Conservation (phyloP, 2,797 vertebrate species). For the Argya squamiceps region DNA sequence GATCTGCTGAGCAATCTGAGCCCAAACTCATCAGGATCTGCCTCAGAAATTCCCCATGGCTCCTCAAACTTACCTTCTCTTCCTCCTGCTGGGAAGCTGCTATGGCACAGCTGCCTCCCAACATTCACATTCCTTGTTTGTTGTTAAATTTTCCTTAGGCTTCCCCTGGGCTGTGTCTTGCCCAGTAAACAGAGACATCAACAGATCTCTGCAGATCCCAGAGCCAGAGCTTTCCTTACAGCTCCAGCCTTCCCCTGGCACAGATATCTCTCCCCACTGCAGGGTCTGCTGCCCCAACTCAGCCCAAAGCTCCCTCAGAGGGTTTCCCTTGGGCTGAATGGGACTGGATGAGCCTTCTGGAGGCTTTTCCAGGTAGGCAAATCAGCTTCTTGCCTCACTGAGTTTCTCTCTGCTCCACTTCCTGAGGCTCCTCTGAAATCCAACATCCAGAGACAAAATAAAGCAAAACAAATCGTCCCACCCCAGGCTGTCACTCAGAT, state of each 20-base stretch:
- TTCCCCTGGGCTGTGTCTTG: neutral
- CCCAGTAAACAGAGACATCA: neutral
- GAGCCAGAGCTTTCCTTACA: neutral
- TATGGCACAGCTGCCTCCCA: neutral
- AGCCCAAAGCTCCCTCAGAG: neutral
- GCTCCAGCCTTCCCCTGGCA: neutral
- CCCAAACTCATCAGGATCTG: neutral
- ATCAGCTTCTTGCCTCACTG: neutral
- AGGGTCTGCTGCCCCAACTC: accelerated
- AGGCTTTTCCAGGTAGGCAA: neutral
- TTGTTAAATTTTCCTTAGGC: neutral
- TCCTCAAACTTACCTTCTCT: neutral
- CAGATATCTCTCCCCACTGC: neutral
- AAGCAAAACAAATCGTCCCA: neutral
- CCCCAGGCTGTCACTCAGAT: neutral
- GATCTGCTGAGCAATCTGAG: neutral
- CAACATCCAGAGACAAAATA: neutral
- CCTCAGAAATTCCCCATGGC: neutral
- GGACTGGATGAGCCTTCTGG: neutral
- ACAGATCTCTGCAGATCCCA: neutral
- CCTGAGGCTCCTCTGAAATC: neutral
- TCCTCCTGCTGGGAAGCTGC: neutral
- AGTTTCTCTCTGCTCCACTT: neutral
- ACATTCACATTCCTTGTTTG: neutral
- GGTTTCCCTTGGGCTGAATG: neutral